Evolutionary conservation across 2,888 invertebrate species (phyloP).

Genomic region (Encarsia formosa): DNA sequence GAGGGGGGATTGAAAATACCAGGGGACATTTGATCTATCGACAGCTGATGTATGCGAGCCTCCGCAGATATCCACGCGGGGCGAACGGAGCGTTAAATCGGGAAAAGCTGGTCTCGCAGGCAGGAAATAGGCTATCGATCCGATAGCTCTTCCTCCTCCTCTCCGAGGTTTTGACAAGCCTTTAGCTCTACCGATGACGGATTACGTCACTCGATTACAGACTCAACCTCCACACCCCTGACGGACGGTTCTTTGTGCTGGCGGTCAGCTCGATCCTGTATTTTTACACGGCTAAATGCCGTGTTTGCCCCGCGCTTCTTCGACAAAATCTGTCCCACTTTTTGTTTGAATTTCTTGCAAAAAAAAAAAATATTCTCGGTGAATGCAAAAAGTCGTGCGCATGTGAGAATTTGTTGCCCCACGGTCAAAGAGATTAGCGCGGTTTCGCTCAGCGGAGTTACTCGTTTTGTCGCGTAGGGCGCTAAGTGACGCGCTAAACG

Average conservation of each 20-base stretch:
- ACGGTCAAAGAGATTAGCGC: slow-evolving; percentile 3
- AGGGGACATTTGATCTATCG: too few species aligned
- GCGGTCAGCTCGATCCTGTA: not conserved
- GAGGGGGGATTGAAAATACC: too few species aligned
- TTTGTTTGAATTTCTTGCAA: too few species aligned
- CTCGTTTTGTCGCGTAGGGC: not conserved
- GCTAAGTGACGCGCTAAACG: slow-evolving; percentile 5
- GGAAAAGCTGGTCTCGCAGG: slow-evolving; percentile 34
- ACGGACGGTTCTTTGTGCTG: too few species aligned
- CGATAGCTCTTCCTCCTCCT: slow-evolving; percentile 27
- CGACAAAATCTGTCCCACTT: not conserved
- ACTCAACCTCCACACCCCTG: too few species aligned
- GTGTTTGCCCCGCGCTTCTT: not conserved
- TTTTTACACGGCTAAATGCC: not conserved
- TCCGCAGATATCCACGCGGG: not conserved
- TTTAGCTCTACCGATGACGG: slow-evolving; percentile 25
- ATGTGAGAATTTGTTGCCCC: too few species aligned
- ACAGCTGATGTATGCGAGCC: slow-evolving; percentile 18
- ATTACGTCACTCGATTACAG: slow-evolving; percentile 39
- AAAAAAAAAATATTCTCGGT: too few species aligned
- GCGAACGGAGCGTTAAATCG: slow-evolving; percentile 38
- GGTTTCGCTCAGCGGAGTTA: not conserved
- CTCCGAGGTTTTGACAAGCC: not conserved
- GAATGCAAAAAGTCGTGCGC: too few species aligned
- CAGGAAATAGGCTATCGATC: slow-evolving; percentile 50